Conservation (phyloP, 2,113 vertebrate species). For the Serinus canaria region DNA sequence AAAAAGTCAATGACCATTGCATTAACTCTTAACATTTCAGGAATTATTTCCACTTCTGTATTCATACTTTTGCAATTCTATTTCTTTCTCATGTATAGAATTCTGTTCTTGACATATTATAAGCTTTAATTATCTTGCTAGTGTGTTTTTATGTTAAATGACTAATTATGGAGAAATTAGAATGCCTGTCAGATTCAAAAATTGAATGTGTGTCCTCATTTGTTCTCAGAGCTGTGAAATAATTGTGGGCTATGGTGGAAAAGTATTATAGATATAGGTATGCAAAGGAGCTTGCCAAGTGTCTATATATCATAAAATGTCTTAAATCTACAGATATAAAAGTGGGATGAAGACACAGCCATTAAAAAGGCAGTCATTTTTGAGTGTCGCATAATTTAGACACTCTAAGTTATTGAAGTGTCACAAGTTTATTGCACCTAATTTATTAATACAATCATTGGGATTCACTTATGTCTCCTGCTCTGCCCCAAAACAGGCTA, state of each 20-base stretch:
- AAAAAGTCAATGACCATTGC: not conserved
- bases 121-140: not conserved
- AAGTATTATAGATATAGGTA: not conserved
- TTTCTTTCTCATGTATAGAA: not conserved
- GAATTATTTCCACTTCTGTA: conserved; percentile 6
- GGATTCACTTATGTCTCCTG: conserved; percentile 59
- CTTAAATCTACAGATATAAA: conserved; percentile 55
- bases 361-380: conserved; percentile 68
- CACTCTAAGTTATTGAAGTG: conserved; percentile 68
- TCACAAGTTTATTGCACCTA: conserved; percentile 61
- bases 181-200: not conserved
- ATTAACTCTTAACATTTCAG: conserved; percentile 2
- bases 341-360: conserved; percentile 20
- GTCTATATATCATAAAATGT: conserved; percentile 41
- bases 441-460: conserved; percentile 71
- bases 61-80: not conserved
- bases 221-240: not conserved
- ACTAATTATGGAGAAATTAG: not conserved
- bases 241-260: not conserved
- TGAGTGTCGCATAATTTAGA: conserved; percentile 68
- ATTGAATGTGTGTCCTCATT: not conserved
- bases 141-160: not conserved
- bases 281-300: conserved; percentile 23
- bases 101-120: not conserved
- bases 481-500: conserved; percentile 16